Conservation (phyloP, 2,888 invertebrate genomes). For the Cataglyphis livida region DNA sequence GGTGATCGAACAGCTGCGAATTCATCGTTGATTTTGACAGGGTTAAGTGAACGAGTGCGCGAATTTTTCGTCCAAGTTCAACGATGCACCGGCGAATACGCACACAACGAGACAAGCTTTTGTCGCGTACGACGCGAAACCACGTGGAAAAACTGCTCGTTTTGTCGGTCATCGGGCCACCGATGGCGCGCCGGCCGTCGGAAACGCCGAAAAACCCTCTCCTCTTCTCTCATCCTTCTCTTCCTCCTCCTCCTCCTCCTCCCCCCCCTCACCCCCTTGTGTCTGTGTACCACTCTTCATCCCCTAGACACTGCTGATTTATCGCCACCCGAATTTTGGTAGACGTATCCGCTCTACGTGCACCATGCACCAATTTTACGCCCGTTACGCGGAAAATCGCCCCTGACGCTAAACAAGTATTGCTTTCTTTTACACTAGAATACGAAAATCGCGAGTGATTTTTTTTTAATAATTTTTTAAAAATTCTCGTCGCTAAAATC, state of each 20-base stretch:
- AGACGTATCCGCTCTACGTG: conserved; percentile 9
- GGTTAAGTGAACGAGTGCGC: conserved; percentile 5
- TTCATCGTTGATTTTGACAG: not conserved
- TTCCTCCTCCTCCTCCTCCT: not conserved
- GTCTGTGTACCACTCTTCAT: not conserved
- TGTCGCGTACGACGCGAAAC: conserved; percentile 50
- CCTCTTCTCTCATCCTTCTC: conserved; percentile 18
- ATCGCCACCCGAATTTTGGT: conserved; percentile 35
- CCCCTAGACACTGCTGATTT: conserved; percentile 41
- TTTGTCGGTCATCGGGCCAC: conserved; percentile 50
- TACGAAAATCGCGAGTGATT: not conserved
- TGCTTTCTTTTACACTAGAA: not conserved
- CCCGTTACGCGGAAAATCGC: conserved; percentile 7
- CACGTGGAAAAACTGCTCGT: conserved; percentile 55
- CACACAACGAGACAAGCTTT: conserved; percentile 37
- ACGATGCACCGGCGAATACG: conserved; percentile 35
- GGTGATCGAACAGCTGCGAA: not conserved
- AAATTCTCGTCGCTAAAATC: not conserved
- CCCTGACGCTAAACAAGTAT: not conserved
- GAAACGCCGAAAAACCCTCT: conserved; percentile 42
- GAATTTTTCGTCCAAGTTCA: conserved; percentile 43
- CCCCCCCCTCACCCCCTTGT: too few relatives aligned
- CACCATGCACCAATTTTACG: conserved; percentile 29
- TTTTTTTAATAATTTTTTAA: not conserved
- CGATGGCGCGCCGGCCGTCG: conserved; percentile 41